Evolutionary conservation across 2,797 vertebrate genomes (phyloP).

Genomic region (Leptodactylus fallax): DNA sequence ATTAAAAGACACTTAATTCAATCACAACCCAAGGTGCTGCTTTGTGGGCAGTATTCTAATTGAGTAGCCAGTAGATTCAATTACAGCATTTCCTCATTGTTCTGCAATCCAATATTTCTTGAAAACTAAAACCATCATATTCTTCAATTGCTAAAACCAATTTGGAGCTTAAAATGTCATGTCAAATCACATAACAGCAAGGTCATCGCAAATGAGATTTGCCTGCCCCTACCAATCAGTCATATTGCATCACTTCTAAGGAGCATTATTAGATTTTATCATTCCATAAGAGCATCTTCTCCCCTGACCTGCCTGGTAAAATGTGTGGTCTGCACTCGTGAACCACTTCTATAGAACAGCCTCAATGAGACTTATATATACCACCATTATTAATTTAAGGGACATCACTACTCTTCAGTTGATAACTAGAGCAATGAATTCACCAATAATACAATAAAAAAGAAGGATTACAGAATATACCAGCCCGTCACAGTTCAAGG

Average conservation of each 20-base stretch:
- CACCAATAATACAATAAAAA: conserved; percentile 73
- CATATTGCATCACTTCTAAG: conserved; percentile 78
- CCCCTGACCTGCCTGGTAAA: conserved; percentile 74
- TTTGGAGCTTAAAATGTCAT: conserved; percentile 82
- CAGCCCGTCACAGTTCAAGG: conserved; percentile 53
- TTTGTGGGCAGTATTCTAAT: conserved; percentile 71
- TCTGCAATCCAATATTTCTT: conserved; percentile 79
- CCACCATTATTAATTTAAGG: conserved; percentile 78
- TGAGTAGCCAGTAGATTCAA: conserved; percentile 76
- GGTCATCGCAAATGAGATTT: conserved; percentile 81
- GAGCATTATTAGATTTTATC: conserved; percentile 81
- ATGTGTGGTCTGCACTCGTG: conserved; percentile 73
- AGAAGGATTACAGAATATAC: conserved; percentile 66
- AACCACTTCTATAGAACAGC: conserved; percentile 74
- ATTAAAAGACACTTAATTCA: conserved; percentile 67
- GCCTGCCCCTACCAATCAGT: conserved; percentile 80
- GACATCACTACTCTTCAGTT: conserved; percentile 71
- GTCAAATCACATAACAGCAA: conserved; percentile 78
- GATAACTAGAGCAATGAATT: conserved; percentile 73
- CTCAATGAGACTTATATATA: conserved; percentile 79
- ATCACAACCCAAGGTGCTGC: conserved; percentile 72
- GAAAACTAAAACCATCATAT: conserved; percentile 75
- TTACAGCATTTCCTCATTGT: conserved; percentile 74
- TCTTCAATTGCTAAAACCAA: conserved; percentile 81
- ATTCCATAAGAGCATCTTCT: conserved; percentile 76